A percentile compares a stretch with the other conserved stretches of the same genome.
Conservation (phyloP, 2,888 invertebrate species). For the Hylaea fasciaria region DNA sequence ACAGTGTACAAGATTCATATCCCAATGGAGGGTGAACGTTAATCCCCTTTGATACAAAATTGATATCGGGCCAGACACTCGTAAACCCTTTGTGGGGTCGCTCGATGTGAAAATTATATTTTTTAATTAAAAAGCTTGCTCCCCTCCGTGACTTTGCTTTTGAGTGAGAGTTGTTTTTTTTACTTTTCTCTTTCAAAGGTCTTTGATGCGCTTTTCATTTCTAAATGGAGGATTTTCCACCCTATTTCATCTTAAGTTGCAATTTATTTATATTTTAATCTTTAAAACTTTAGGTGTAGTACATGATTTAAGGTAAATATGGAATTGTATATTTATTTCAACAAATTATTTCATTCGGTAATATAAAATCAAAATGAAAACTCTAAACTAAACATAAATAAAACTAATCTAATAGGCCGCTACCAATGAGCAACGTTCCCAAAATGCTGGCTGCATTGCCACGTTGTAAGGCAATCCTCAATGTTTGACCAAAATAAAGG, state of each 20-base stretch:
- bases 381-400: no score
- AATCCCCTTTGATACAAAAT: slow-evolving; percentile 24
- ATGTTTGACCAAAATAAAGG: no score
- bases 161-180: background rate
- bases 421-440: no score
- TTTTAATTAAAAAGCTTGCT: slow-evolving; percentile 36
- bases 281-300: no score
- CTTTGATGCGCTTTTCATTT: slow-evolving; percentile 2
- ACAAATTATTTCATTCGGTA: no score
- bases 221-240: background rate
- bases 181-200: background rate
- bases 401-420: no score
- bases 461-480: no score
- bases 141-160: slow-evolving; percentile 10
- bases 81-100: slow-evolving; percentile 16
- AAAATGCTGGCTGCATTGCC: no score
- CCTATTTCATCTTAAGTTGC: background rate
- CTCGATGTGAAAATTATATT: slow-evolving; percentile 35
- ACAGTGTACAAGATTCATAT: slow-evolving; percentile 13
- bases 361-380: no score
- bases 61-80: slow-evolving; percentile 14
- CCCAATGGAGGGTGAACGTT: slow-evolving; percentile 10
- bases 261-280: no score
- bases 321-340: no score
- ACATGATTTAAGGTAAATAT: no score